phyloP scores from a whole-genome alignment of 2,888 invertebrate species.

The Cyclophora albipunctata region DNA sequence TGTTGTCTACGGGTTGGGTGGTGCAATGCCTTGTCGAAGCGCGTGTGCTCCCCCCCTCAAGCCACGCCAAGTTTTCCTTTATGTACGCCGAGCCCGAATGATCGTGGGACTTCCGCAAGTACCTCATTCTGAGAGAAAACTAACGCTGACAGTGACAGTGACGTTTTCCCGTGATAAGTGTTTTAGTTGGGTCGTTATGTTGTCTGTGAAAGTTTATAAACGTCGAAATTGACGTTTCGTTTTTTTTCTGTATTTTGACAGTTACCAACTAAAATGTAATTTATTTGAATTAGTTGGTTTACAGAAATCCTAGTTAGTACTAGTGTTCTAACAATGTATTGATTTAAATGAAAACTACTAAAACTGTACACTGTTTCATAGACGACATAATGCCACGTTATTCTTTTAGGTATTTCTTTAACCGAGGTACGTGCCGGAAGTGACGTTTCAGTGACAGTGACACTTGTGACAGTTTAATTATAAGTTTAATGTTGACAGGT shows the following conservation, averaged over 20 bases:
- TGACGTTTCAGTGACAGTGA: neutral
- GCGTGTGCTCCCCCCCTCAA: conserved; percentile 59
- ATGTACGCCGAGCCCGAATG: conserved; percentile 72
- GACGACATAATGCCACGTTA: neutral
- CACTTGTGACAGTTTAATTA: neutral
- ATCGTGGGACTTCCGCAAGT: conserved; percentile 68
- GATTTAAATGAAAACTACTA: no score
- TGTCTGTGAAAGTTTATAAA: neutral
- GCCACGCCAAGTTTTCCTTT: conserved; percentile 71
- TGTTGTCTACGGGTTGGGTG: conserved; percentile 82
- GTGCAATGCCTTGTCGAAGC: conserved; percentile 81
- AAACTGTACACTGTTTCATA: neutral
- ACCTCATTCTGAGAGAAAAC: conserved; percentile 67
- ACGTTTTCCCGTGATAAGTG: conserved; percentile 11
- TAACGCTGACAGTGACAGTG: conserved; percentile 38
- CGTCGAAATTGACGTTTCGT: no score
- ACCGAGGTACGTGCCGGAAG: neutral
- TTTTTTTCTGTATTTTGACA: no score
- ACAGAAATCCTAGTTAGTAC: no score
- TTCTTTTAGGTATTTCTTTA: neutral
- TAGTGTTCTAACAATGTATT: no score
- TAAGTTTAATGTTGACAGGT: neutral
- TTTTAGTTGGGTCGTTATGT: conserved; percentile 1
- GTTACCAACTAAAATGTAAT: no score
- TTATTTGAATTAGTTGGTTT: no score